phyloP scores from a whole-genome alignment of 2,888 invertebrate genomes.

The Netelia inedita region DNA sequence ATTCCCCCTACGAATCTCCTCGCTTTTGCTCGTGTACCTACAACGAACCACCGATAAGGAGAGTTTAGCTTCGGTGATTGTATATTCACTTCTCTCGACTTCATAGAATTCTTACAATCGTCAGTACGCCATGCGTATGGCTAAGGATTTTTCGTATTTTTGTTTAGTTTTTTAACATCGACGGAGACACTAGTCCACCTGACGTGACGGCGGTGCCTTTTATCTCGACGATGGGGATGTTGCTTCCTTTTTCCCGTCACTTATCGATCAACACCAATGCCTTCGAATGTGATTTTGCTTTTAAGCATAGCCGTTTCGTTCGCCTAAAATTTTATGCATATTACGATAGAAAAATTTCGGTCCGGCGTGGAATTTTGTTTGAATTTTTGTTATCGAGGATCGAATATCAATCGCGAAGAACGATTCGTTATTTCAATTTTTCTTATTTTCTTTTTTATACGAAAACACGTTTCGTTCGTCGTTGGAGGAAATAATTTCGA shows the following conservation, averaged over 20 bases:
- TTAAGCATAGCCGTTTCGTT: too few relatives aligned
- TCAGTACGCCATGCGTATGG: not conserved
- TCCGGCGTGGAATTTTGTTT: too few relatives aligned
- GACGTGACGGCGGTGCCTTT: not conserved
- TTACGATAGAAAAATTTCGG: too few relatives aligned
- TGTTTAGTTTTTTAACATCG: not conserved
- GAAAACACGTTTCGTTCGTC: not conserved
- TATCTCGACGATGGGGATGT: too few relatives aligned
- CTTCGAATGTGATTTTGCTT: too few relatives aligned
- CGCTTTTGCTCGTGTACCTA: not conserved
- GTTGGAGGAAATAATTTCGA: slow-evolving; percentile 9
- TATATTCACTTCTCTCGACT: not conserved
- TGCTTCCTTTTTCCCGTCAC: too few relatives aligned
- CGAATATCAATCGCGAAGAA: not conserved
- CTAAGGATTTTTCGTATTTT: not conserved
- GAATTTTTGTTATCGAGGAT: too few relatives aligned
- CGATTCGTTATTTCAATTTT: slow-evolving; percentile 26
- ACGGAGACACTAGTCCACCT: not conserved
- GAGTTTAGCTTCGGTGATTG: not conserved
- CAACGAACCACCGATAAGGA: not conserved
- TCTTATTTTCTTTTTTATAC: not conserved
- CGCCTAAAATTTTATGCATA: too few relatives aligned
- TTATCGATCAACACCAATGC: too few relatives aligned
- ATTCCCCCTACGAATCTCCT: not conserved
- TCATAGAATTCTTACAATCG: not conserved